A percentile compares a stretch with the other conserved stretches of the same genome.
These are phyloP conservation scores for Melanostoma scalare DNA, from an alignment of 2,888 invertebrate species.

Conservation along the genomic window DNA sequence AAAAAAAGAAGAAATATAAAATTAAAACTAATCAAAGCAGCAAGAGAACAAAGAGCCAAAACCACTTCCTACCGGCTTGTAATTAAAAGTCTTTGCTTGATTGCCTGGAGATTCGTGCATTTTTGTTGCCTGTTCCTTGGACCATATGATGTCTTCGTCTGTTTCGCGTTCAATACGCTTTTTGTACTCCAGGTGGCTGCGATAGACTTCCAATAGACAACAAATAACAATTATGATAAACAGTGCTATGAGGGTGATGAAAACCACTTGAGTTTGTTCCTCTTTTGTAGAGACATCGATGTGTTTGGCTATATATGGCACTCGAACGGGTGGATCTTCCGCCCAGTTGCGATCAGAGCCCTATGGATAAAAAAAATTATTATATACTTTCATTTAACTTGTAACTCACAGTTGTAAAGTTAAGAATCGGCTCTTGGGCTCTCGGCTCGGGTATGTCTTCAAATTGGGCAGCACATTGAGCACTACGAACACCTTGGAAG, in stretches of 20 bases:
- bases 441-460: constrained; percentile 84
- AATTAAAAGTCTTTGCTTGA: constrained; percentile 81
- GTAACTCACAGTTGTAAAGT: constrained; percentile 84
- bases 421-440: constrained; percentile 84
- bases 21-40: background rate
- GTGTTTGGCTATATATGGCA: constrained; percentile 89
- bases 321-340: constrained; percentile 90
- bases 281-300: constrained; percentile 88
- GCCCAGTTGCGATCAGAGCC: constrained; percentile 92
- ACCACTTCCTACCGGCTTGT: constrained; percentile 83
- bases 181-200: constrained; percentile 89
- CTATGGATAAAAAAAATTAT: constrained; percentile 80
- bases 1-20: background rate
- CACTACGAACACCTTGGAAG: constrained; percentile 92
- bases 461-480: constrained; percentile 92
- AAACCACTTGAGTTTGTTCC: constrained; percentile 91
- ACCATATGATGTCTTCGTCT: constrained; percentile 88
- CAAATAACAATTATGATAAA: constrained; percentile 88
- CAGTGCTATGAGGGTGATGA: constrained; percentile 89
- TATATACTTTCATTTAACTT: background rate
- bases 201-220: constrained; percentile 89
- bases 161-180: constrained; percentile 88
- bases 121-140: constrained; percentile 89
- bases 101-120: constrained; percentile 84
- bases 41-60: background rate